phyloP scores from a whole-genome alignment of 1,140 invertebrate genomes.

The Saccostrea cuccullata region DNA sequence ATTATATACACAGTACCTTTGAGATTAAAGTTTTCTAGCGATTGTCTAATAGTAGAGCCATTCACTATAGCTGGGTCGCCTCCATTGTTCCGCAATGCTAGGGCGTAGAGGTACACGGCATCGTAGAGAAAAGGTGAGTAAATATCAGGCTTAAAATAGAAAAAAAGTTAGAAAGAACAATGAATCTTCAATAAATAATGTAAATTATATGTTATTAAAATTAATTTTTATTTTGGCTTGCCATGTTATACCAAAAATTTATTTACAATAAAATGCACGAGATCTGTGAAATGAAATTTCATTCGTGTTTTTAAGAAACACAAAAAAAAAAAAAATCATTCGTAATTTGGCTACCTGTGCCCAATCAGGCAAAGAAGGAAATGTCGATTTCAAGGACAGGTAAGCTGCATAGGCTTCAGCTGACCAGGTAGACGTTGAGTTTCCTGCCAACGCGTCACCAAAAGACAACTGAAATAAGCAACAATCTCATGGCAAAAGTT shows the following conservation, averaged over 20 bases:
- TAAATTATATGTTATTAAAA: not conserved
- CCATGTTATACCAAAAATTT: too few species aligned
- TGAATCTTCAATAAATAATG: not conserved
- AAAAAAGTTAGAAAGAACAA: not conserved
- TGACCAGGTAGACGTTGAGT: not conserved
- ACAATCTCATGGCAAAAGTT: not conserved
- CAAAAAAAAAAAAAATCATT: too few species aligned
- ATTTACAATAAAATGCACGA: too few species aligned
- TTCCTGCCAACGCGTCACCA: conserved; percentile 5
- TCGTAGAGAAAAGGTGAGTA: conserved; percentile 63
- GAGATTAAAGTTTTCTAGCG: conserved; percentile 49
- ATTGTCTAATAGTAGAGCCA: conserved; percentile 53
- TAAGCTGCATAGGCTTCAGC: not conserved
- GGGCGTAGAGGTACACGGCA: conserved; percentile 59
- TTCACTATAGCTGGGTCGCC: conserved; percentile 24
- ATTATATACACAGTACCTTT: conserved; percentile 48
- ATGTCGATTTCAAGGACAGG: not conserved
- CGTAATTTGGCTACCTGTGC: not conserved
- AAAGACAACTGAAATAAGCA: not conserved
- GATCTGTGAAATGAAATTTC: too few species aligned
- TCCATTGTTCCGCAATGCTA: conserved; percentile 53
- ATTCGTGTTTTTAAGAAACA: too few species aligned
- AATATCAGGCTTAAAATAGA: conserved; percentile 59
- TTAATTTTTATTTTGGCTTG: not conserved
- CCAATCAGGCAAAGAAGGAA: not conserved